Percentiles rank a stretch among this genome's conserved stretches.
Conservation (phyloP, 2,888 invertebrate species). For the Isoperla grammatica region DNA sequence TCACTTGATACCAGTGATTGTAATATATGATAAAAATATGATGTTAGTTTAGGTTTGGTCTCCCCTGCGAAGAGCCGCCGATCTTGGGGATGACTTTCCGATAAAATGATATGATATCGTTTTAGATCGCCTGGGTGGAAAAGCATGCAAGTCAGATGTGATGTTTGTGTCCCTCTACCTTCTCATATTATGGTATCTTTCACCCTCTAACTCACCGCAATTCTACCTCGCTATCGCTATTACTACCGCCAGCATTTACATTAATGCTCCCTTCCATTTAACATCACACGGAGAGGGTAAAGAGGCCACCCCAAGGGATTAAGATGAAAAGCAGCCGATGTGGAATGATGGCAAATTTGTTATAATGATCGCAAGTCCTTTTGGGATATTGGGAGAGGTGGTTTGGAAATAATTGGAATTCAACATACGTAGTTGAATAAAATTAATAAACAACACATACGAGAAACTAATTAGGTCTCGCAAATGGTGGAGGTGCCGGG, state of each 20-base stretch:
- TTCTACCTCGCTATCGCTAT: background rate
- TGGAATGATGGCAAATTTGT: no score
- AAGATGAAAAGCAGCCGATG: background rate
- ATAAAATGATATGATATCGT: constrained; percentile 8
- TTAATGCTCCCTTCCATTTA: constrained; percentile 15
- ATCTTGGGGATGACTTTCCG: background rate
- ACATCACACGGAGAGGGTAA: background rate
- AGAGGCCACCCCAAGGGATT: constrained; percentile 4
- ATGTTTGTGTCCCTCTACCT: background rate
- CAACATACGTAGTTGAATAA: no score
- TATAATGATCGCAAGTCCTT: no score
- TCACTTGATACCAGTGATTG: no score
- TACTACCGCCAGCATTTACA: constrained; percentile 16
- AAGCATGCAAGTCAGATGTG: constrained; percentile 12
- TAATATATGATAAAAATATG: no score
- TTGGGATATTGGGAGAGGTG: no score
- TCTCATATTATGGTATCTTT: background rate
- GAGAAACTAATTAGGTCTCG: no score
- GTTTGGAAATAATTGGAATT: no score
- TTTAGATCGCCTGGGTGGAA: background rate
- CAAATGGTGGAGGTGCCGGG: no score
- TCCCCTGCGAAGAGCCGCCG: no score
- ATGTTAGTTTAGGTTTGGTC: no score
- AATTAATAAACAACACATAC: no score
- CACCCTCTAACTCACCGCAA: background rate